phyloP scores from a whole-genome alignment of 2,888 invertebrate species.

The Cancer borealis region DNA sequence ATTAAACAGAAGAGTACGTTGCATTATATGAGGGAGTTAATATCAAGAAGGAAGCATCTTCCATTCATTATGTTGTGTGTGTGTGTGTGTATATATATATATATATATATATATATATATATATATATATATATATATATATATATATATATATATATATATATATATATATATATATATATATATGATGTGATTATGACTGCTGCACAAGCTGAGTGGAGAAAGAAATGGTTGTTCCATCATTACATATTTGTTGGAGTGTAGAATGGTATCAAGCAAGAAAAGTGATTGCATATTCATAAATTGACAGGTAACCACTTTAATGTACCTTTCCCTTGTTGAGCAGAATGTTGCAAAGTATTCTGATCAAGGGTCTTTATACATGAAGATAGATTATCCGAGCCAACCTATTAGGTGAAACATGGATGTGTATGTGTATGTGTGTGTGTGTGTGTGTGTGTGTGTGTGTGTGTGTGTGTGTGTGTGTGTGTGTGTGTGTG shows the following conservation, averaged over 20 bases:
- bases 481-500: constrained; percentile 7
- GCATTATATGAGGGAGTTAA: not conserved
- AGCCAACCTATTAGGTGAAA: not conserved
- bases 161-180: not conserved
- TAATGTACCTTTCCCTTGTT: not conserved
- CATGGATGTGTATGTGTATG: not conserved
- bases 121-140: no score
- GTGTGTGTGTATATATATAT: not conserved
- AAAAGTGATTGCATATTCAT: not conserved
- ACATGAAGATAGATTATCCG: not conserved
- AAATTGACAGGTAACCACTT: not conserved
- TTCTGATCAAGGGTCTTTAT: not conserved
- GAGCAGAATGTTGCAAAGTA: not conserved
- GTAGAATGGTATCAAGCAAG: not conserved
- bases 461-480: not conserved
- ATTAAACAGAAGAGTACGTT: not conserved
- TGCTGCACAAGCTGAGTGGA: not conserved
- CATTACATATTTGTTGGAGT: not conserved
- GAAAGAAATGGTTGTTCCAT: not conserved
- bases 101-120: no score
- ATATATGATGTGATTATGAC: not conserved
- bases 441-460: not conserved
- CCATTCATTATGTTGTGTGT: not conserved
- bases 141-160: no score
- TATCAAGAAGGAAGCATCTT: not conserved